phyloP scores from a whole-genome alignment of 2,797 vertebrate species.

The Sebastes steindachneri region DNA sequence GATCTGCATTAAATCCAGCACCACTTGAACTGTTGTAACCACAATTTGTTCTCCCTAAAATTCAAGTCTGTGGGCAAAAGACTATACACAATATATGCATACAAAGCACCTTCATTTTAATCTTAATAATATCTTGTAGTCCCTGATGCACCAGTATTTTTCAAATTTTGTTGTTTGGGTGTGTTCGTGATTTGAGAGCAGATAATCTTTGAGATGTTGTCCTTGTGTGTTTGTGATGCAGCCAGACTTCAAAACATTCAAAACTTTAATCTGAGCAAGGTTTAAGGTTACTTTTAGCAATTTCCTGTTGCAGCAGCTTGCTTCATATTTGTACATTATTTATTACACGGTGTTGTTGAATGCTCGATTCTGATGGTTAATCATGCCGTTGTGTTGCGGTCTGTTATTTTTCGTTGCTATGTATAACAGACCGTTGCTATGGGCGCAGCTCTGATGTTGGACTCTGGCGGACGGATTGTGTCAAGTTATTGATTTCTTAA shows the following conservation, averaged over 20 bases:
- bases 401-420: too few relatives aligned
- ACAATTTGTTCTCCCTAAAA: neutral
- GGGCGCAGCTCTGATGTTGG: too few relatives aligned
- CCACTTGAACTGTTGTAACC: neutral
- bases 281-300: neutral
- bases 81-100: too few relatives aligned
- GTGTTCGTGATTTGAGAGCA: neutral
- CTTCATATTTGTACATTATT: neutral
- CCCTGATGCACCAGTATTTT: rapidly evolving
- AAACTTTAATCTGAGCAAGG: neutral
- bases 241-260: neutral
- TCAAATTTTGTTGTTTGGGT: neutral
- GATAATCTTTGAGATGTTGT: neutral
- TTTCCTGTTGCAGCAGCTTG: too few relatives aligned
- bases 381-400: too few relatives aligned
- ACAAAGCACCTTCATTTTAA: neutral
- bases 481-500: too few relatives aligned
- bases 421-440: too few relatives aligned
- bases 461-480: too few relatives aligned
- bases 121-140: neutral
- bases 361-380: too few relatives aligned
- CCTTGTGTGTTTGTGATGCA: neutral
- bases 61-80: neutral
- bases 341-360: too few relatives aligned
- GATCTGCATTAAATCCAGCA: neutral